Percentiles rank a stretch among this genome's conserved stretches.
Conservation (phyloP, 2,113 vertebrate species). For the Myiagra hebetior region DNA sequence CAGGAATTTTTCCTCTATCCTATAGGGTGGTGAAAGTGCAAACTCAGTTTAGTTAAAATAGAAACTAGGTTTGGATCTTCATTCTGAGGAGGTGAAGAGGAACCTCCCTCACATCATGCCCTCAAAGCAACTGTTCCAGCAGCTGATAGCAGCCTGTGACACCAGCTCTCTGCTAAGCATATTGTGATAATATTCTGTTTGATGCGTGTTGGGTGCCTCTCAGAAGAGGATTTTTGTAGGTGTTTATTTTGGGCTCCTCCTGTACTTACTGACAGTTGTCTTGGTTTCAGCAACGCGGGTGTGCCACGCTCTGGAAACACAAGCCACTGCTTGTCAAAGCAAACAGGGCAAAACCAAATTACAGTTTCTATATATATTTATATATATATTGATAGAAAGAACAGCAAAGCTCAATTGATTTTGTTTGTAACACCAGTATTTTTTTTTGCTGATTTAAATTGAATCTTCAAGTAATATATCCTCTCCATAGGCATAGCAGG, state of each 20-base stretch:
- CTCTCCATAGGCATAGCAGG: background rate
- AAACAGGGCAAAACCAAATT: slow-evolving; percentile 17
- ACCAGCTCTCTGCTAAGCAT: background rate
- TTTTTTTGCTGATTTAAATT: background rate
- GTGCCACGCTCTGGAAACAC: background rate
- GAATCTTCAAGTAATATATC: background rate
- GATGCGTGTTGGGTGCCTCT: background rate
- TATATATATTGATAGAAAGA: background rate
- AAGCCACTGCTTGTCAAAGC: slow-evolving; percentile 4
- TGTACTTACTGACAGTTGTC: background rate
- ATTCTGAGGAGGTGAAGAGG: background rate
- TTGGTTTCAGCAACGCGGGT: background rate
- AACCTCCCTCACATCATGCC: background rate
- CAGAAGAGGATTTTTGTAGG: background rate
- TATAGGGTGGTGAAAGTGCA: background rate
- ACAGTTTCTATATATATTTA: background rate
- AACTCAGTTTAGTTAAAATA: background rate
- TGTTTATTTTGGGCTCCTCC: slow-evolving; percentile 17
- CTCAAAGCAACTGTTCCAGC: background rate
- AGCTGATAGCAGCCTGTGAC: background rate
- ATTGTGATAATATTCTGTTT: background rate
- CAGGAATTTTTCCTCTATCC: background rate
- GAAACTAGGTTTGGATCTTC: background rate
- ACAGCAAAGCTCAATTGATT: background rate
- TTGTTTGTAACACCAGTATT: background rate